phyloP scores from a whole-genome alignment of 1,140 invertebrate genomes.

The Habropoda laboriosa region DNA sequence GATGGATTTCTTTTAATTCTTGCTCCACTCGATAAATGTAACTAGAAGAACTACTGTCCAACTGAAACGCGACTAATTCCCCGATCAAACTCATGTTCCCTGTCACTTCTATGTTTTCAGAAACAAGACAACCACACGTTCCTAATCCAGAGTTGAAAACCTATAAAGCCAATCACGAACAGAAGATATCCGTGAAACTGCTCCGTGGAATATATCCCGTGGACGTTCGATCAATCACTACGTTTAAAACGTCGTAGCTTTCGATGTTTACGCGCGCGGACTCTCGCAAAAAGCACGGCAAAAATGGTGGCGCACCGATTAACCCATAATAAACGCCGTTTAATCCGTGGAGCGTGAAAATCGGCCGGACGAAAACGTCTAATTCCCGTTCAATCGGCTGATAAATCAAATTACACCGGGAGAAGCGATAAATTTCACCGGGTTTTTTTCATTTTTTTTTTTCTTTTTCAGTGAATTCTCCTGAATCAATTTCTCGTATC shows the following conservation, averaged over 20 bases:
- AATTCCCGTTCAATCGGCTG: conserved; percentile 6
- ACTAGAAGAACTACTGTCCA: not conserved
- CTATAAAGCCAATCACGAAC: not conserved
- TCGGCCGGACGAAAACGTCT: conserved; percentile 8
- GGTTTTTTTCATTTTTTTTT: not conserved
- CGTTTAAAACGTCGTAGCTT: not conserved
- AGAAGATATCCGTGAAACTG: not conserved
- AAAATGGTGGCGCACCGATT: conserved; percentile 10
- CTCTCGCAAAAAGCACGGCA: not conserved
- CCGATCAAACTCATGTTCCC: not conserved
- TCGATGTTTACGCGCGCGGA: not conserved
- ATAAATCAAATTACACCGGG: conserved; percentile 34
- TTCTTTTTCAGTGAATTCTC: too few species aligned
- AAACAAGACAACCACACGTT: not conserved
- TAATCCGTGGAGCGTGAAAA: conserved; percentile 38
- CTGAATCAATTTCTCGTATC: not conserved
- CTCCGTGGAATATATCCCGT: not conserved
- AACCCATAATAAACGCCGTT: conserved; percentile 15
- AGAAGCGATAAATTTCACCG: not conserved
- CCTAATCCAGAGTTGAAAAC: not conserved
- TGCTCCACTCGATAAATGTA: not conserved
- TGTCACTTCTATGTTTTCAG: not conserved
- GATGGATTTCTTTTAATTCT: too few species aligned
- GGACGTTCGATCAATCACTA: not conserved
- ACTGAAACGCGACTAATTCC: not conserved